Evolutionary conservation across 2,888 invertebrate genomes (phyloP), one percentile per base, ranked within the genome.

Genomic region (Pseudolycoriella hygida): DNA sequence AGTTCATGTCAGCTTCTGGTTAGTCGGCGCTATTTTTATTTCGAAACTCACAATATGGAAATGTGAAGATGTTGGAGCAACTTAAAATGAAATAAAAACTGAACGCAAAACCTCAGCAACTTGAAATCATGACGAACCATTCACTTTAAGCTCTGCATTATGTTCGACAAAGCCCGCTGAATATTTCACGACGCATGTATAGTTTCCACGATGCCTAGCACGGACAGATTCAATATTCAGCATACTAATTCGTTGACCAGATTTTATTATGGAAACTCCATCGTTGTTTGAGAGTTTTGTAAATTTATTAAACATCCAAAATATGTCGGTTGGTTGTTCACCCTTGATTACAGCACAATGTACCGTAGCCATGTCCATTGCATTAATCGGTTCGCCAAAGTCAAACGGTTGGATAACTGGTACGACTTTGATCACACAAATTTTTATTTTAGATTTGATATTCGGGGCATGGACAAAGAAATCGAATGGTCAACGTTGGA

Each of bases 321-420:
- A 71, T 49, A 85, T 73, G 52, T 76, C 75, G 50, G 88, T 69
- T 2, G 88, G 88, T 55, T 76, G 72, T 62, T 88, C 87, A 48
- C 87, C 84, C 60, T 82, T 81, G 56, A 73, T 73, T 42, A 80
- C 71, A 42, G 78, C 76, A 62, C 83, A 83, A 50, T 76, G 72
- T 47, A 80, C 72, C 34, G 79, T 77, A 34, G 78, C 77, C 67
- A 76, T 75, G 55, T 83, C 80, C 43, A 80, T 79, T 55, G 80
- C 78, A 57, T 82, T 81, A n/a, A 79, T 74, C 44, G 79, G 73
- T 51, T 77, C 77, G 50, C 81, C 82, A 60, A 83, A 83, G 56
- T 76, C 73, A 56, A 84, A 84, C 51, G 79, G 75, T 55, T 77
- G 74, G 56, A 86, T 79, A 72, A 83, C 81, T 51, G 85, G 84